These are phyloP conservation scores for Amphiduros pacificus DNA, from an alignment of 2,888 invertebrate genomes.

Conservation along the genomic window DNA sequence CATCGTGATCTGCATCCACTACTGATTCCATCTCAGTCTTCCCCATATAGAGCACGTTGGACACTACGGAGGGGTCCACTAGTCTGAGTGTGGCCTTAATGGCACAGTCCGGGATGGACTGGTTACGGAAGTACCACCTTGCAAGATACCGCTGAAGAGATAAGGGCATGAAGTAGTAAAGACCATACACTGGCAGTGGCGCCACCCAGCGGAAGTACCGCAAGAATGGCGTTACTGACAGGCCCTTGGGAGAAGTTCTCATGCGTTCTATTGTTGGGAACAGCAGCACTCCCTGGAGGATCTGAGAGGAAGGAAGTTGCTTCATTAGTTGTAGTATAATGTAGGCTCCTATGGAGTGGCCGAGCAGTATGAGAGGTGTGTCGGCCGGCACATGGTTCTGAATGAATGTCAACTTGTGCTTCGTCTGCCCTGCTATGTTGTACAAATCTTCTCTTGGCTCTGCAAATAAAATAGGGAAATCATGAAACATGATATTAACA, in stretches of 20 bases:
- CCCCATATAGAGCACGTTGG: slow-evolving; percentile 47
- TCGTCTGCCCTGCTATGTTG: slow-evolving; percentile 76
- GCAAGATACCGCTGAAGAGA: slow-evolving; percentile 40
- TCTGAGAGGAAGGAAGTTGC: slow-evolving; percentile 48
- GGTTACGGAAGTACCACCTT: slow-evolving; percentile 43
- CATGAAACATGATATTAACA: too few relatives aligned
- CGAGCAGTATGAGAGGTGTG: slow-evolving; percentile 74
- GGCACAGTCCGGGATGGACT: slow-evolving; percentile 45
- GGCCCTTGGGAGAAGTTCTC: slow-evolving; percentile 75
- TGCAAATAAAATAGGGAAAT: slow-evolving; percentile 5
- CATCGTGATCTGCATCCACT: slow-evolving; percentile 68
- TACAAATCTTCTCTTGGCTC: slow-evolving; percentile 37
- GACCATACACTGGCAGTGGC: slow-evolving; percentile 39
- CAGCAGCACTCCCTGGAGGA: slow-evolving; percentile 66
- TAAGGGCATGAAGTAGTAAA: slow-evolving; percentile 43
- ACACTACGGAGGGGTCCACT: slow-evolving; percentile 42
- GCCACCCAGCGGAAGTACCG: slow-evolving; percentile 60
- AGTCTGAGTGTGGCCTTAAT: slow-evolving; percentile 48
- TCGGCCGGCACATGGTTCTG: slow-evolving; percentile 72
- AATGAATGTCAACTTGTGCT: slow-evolving; percentile 80
- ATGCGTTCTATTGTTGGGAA: slow-evolving; percentile 88
- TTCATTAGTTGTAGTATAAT: slow-evolving; percentile 75
- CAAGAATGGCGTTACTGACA: slow-evolving; percentile 67
- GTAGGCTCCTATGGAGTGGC: slow-evolving; percentile 90
- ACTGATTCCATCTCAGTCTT: slow-evolving; percentile 75